Conservation (phyloP, 2,888 invertebrate genomes). For the Agrochola lychnidis region DNA sequence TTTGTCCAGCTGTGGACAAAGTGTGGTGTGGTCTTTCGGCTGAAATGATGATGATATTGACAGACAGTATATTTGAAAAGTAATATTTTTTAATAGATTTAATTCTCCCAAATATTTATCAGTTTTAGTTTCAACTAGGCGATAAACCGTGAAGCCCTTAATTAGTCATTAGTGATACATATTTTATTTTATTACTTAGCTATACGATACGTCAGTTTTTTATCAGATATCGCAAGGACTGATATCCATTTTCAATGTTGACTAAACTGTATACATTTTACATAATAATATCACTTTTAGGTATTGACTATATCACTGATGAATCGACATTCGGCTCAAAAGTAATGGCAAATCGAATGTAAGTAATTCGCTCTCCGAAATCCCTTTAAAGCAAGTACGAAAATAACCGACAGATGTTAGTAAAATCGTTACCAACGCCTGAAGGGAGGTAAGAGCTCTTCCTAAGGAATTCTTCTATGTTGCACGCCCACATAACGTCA, state of each 20-base stretch:
- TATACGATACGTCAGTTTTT: background rate
- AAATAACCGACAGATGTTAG: conserved; percentile 25
- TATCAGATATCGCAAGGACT: conserved; percentile 14
- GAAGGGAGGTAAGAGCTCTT: conserved; percentile 18
- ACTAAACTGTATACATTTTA: background rate
- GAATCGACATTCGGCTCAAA: background rate
- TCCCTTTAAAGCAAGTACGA: background rate
- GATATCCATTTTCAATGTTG: conserved; percentile 6
- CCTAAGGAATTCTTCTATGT: conserved; percentile 23
- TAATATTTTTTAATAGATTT: background rate
- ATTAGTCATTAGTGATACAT: background rate
- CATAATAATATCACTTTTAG: background rate
- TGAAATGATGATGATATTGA: background rate
- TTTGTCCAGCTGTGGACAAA: background rate
- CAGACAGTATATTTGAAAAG: too few species aligned
- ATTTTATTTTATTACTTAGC: conserved; percentile 1
- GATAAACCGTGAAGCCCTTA: background rate
- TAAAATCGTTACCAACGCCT: conserved; percentile 27
- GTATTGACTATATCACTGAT: background rate
- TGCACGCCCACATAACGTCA: conserved; percentile 28
- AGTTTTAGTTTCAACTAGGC: background rate
- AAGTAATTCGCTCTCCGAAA: background rate
- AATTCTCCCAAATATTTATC: background rate
- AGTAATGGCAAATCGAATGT: background rate
- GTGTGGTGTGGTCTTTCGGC: too few species aligned